These are phyloP conservation scores for Lates japonicus DNA, from an alignment of 2,797 vertebrate genomes.

Conservation along the genomic window DNA sequence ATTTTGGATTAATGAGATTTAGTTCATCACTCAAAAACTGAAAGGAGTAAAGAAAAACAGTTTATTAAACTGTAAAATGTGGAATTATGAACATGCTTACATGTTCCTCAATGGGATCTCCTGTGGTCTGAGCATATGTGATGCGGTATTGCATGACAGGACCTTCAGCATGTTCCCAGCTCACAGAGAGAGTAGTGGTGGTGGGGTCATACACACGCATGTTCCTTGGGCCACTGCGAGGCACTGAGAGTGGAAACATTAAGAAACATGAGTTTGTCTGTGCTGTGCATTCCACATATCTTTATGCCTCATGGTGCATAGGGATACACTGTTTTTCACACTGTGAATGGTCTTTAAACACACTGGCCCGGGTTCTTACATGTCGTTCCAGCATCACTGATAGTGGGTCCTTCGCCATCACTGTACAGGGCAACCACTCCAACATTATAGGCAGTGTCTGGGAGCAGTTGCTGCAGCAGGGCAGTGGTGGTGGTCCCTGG, in stretches of 20 bases:
- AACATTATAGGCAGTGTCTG: slow-evolving; percentile 93
- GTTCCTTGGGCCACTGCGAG: slow-evolving; percentile 94
- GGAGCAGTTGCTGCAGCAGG: slow-evolving; percentile 89
- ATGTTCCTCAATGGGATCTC: slow-evolving; percentile 96
- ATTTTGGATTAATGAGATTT: not conserved
- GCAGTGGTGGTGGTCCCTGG: slow-evolving; percentile 89
- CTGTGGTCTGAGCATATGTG: slow-evolving; percentile 92
- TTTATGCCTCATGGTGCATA: not conserved
- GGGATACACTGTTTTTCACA: not conserved
- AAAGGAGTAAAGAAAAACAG: not conserved
- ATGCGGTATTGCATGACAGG: slow-evolving; percentile 95
- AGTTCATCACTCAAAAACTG: not conserved
- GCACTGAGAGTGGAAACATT: slow-evolving; percentile 82
- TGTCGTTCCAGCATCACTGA: slow-evolving; percentile 89
- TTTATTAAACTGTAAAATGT: not conserved
- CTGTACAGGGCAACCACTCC: slow-evolving; percentile 92
- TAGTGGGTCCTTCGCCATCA: slow-evolving; percentile 92
- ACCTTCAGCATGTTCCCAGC: slow-evolving; percentile 95
- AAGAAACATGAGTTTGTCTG: not conserved
- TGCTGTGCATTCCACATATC: not conserved
- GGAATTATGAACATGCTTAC: slow-evolving; percentile 84
- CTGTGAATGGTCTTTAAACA: not conserved
- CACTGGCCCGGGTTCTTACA: slow-evolving; percentile 83
- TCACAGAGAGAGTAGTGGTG: slow-evolving; percentile 94
- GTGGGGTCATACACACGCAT: slow-evolving; percentile 93